A percentile compares a stretch with the other conserved stretches of the same genome.
These are phyloP conservation scores for Patella depressa DNA, from an alignment of 2,888 invertebrate species.

Conservation along the genomic window DNA sequence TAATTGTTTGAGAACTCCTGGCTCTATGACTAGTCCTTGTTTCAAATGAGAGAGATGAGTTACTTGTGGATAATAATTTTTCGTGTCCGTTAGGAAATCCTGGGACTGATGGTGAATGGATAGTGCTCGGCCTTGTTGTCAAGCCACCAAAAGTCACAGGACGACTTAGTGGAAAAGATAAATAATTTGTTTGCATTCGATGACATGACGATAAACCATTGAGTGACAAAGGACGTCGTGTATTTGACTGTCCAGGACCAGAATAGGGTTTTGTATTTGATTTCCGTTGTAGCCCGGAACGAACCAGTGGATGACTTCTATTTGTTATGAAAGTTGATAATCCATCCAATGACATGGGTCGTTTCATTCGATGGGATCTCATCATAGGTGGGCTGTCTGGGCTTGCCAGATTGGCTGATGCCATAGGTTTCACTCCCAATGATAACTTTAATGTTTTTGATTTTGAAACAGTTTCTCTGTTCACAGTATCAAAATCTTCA, in stretches of 20 bases:
- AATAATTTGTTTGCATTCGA: conserved; percentile 25
- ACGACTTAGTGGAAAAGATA: conserved; percentile 25
- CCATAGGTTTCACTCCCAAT: neutral
- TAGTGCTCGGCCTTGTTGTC: neutral
- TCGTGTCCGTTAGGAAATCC: neutral
- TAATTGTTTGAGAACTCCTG: neutral
- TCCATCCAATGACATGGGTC: conserved; percentile 7
- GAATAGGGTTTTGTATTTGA: conserved; percentile 1
- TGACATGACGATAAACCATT: conserved; percentile 22
- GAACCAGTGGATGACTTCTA: neutral
- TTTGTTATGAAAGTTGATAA: neutral
- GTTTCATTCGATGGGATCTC: neutral
- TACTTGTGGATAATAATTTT: neutral
- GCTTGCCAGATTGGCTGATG: neutral
- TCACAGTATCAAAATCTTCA: neutral
- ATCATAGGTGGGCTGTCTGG: neutral
- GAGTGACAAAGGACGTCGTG: conserved; percentile 1
- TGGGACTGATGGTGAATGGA: neutral
- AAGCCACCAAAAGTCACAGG: conserved; percentile 15
- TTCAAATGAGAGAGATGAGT: neutral
- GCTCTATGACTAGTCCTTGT: neutral
- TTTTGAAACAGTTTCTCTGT: neutral
- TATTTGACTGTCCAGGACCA: conserved; percentile 4
- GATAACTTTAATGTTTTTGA: neutral
- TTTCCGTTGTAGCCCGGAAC: conserved; percentile 4